Conservation (phyloP, 2,113 vertebrate species). For the Bombycilla garrulus region DNA sequence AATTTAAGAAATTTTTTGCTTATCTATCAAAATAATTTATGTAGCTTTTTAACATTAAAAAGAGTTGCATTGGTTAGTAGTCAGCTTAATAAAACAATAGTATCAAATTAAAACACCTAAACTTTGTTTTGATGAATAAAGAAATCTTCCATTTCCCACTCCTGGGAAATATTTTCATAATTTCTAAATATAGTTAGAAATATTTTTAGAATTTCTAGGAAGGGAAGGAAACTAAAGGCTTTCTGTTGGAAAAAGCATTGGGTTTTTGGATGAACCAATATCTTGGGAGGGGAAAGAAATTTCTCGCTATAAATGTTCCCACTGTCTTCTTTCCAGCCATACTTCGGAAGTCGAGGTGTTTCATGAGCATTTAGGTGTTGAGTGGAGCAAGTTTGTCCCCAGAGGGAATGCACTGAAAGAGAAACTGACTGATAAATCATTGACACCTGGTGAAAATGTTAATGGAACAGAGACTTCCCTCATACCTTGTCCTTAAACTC, state of each 20-base stretch:
- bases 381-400: neutral
- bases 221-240: neutral
- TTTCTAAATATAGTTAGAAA: neutral
- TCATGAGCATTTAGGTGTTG: neutral
- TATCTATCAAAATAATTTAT: neutral
- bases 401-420: neutral
- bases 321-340: neutral
- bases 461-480: neutral
- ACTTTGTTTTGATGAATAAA: neutral
- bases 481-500: neutral
- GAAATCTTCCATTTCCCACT: fast-evolving
- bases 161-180: neutral
- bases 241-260: neutral
- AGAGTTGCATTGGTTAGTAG: neutral
- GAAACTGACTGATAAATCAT: neutral
- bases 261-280: neutral
- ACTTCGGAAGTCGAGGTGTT: neutral
- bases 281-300: neutral
- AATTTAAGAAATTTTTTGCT: neutral
- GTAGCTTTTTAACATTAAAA: neutral
- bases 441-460: neutral
- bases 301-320: neutral
- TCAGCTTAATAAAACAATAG: neutral
- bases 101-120: neutral
- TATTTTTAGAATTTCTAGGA: neutral